Conservation (phyloP, 2,113 vertebrate genomes). For the Chunga burmeisteri region DNA sequence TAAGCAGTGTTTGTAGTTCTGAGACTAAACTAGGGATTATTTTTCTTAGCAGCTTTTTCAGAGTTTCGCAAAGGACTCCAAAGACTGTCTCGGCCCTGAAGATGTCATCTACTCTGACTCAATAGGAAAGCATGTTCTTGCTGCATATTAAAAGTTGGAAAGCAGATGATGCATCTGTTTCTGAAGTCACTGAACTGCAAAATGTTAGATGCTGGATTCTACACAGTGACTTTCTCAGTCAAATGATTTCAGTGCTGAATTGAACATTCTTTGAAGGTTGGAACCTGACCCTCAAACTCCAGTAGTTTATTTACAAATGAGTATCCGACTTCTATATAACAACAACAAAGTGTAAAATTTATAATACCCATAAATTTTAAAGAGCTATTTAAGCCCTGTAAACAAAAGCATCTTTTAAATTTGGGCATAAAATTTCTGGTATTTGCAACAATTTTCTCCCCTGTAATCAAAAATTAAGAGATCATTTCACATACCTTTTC, state of each 20-base stretch:
- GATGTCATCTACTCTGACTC: not conserved
- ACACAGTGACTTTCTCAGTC: not conserved
- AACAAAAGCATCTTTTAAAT: not conserved
- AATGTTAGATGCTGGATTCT: not conserved
- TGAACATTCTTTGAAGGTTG: not conserved
- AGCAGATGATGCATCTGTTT: not conserved
- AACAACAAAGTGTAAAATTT: not conserved
- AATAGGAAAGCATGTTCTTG: not conserved
- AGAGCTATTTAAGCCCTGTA: not conserved
- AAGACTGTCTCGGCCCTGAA: not conserved
- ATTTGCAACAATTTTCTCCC: not conserved
- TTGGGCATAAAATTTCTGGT: not conserved
- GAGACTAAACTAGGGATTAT: not conserved
- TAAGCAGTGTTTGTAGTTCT: not conserved
- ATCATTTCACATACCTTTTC: not conserved
- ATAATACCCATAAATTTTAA: not conserved
- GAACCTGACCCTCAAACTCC: not conserved
- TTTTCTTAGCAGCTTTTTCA: not conserved
- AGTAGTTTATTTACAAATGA: not conserved
- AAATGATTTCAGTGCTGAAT: not conserved
- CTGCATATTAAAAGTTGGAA: not conserved
- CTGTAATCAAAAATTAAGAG: not conserved
- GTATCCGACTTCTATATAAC: not conserved
- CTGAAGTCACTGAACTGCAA: not conserved
- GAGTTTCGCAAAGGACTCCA: conserved; percentile 13